Conservation (phyloP, 2,113 vertebrate genomes). For the Malaclemys terrapin region DNA sequence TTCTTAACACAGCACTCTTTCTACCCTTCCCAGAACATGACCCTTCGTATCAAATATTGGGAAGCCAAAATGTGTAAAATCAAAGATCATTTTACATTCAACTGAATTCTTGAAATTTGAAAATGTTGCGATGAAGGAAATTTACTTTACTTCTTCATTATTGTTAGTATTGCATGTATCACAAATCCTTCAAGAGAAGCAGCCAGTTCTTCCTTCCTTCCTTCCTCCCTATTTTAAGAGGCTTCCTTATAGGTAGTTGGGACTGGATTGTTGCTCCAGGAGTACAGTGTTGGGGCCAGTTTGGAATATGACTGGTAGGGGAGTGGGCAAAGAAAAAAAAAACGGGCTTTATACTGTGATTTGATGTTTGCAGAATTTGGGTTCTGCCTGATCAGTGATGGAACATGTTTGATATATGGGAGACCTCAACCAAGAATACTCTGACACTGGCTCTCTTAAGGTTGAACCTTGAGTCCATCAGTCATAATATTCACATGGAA, state of each 20-base stretch:
- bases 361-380: not conserved
- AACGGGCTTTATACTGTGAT: not conserved
- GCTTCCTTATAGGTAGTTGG: not conserved
- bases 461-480: not conserved
- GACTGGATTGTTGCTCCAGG: not conserved
- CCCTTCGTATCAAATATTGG: slow-evolving; percentile 48
- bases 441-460: not conserved
- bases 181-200: not conserved
- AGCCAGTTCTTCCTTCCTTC: not conserved
- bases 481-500: no score
- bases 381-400: not conserved
- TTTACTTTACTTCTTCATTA: slow-evolving; percentile 38
- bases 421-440: not conserved
- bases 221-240: not conserved
- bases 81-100: slow-evolving; percentile 37
- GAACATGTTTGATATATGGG: not conserved
- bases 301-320: not conserved
- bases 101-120: slow-evolving; percentile 26
- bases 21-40: slow-evolving; percentile 53
- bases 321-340: not conserved
- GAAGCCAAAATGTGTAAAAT: slow-evolving; percentile 42
- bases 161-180: slow-evolving; percentile 34
- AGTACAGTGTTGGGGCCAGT: not conserved
- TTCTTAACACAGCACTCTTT: slow-evolving; percentile 49
- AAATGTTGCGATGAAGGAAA: slow-evolving; percentile 37